phyloP scores from a whole-genome alignment of 2,888 invertebrate genomes.

The Frankliniella intonsa region DNA sequence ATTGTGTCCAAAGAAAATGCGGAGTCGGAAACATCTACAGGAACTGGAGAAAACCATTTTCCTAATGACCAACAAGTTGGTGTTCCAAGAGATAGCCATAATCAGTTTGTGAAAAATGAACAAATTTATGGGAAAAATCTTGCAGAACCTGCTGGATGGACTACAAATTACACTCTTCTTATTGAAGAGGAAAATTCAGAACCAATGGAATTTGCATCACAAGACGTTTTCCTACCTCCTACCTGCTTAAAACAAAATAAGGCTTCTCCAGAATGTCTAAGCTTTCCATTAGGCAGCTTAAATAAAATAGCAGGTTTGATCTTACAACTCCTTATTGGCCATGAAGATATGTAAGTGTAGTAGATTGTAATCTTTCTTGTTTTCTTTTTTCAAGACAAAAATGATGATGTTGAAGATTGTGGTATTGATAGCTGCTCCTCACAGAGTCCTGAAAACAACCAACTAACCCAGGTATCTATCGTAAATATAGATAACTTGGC shows the following conservation, averaged over 20 bases:
- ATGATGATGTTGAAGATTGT: not conserved
- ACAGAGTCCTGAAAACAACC: not conserved
- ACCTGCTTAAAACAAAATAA: not conserved
- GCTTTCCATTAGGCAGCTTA: not conserved
- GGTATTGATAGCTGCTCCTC: constrained; percentile 9
- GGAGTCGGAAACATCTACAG: too few species aligned
- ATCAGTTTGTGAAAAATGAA: too few species aligned
- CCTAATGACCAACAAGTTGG: too few species aligned
- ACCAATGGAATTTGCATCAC: not conserved
- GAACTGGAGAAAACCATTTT: too few species aligned
- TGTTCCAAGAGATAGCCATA: too few species aligned
- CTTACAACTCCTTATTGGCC: not conserved
- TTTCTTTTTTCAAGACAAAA: not conserved
- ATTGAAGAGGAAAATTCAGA: not conserved
- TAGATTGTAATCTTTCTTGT: not conserved
- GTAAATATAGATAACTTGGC: not conserved
- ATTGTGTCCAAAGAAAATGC: too few species aligned
- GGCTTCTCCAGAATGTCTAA: not conserved
- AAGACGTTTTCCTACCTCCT: not conserved
- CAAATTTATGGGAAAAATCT: too few species aligned
- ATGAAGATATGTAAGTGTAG: not conserved
- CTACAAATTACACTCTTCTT: not conserved
- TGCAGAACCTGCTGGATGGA: not conserved
- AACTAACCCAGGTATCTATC: not conserved
- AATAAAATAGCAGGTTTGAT: not conserved